phyloP scores from a whole-genome alignment of 2,888 invertebrate genomes.

The Linyphia triangularis region DNA sequence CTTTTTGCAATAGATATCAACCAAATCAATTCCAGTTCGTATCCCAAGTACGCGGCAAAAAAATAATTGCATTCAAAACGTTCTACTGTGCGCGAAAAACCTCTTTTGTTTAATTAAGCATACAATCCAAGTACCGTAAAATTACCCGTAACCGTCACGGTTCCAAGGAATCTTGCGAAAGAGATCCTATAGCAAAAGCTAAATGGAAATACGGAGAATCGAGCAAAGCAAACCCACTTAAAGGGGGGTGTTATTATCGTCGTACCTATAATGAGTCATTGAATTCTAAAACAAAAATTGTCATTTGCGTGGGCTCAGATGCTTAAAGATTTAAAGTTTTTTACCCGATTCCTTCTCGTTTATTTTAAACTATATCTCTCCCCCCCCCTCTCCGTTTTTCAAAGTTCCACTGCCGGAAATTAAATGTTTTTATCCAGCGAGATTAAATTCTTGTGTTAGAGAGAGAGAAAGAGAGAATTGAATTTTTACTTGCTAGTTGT shows the following conservation, averaged over 20 bases:
- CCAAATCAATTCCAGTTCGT: neutral
- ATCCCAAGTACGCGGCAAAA: neutral
- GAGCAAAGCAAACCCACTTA: constrained; percentile 10
- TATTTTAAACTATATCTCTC: constrained; percentile 12
- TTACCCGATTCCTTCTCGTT: neutral
- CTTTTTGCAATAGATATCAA: neutral
- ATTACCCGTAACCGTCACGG: constrained; percentile 64
- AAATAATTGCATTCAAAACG: constrained; percentile 11
- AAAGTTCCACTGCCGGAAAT: constrained; percentile 48
- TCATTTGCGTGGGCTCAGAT: constrained; percentile 22
- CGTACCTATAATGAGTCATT: constrained; percentile 37
- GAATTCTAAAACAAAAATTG: constrained; percentile 28
- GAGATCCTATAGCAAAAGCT: constrained; percentile 5
- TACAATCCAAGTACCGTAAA: constrained; percentile 57
- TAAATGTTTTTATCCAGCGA: constrained; percentile 67
- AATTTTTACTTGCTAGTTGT: constrained; percentile 43
- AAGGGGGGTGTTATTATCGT: constrained; percentile 44
- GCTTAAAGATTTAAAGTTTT: constrained; percentile 40
- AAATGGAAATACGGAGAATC: constrained; percentile 50
- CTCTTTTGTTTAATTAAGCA: constrained; percentile 66
- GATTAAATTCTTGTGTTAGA: constrained; percentile 53
- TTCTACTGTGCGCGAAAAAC: constrained; percentile 45
- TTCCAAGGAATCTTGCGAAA: neutral
- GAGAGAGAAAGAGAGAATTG: constrained; percentile 54
- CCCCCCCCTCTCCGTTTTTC: neutral